A percentile compares a stretch with the other conserved stretches of the same genome.
Conservation (phyloP, 2,797 vertebrate genomes). For the Carcharodon carcharias region DNA sequence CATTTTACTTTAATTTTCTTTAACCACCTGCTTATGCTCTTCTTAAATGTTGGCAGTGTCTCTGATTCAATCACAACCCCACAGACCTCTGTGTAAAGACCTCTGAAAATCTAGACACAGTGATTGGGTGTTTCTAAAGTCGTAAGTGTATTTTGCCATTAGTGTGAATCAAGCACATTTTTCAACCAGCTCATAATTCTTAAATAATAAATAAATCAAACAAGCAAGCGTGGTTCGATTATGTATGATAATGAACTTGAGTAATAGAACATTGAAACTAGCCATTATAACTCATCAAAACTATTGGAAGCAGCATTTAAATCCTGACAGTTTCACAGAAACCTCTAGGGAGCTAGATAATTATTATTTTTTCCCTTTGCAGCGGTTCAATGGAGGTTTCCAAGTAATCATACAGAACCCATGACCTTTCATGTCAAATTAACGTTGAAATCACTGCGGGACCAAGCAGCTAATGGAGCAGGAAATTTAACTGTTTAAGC, state of each 20-base stretch:
- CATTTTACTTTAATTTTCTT: not conserved
- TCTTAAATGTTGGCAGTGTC: not conserved
- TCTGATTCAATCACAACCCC: not conserved
- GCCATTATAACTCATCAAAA: not conserved
- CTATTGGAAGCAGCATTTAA: not conserved
- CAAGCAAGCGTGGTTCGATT: not conserved
- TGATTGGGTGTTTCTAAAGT: not conserved
- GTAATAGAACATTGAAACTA: not conserved
- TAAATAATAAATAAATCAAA: not conserved
- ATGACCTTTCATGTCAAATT: not conserved
- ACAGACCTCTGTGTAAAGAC: not conserved
- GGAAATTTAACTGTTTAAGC: not conserved
- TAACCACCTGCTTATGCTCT: not conserved
- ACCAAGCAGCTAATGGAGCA: not conserved
- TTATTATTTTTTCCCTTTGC: not conserved
- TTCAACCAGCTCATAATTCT: constrained; percentile 3
- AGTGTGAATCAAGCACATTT: not conserved
- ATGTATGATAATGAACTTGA: not conserved
- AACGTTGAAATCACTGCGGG: not conserved
- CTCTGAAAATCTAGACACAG: not conserved
- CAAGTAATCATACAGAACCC: not conserved
- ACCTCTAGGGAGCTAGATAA: not conserved
- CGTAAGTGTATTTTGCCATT: constrained; percentile 9
- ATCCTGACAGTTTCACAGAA: not conserved
- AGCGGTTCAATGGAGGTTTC: not conserved